Base-by-base conservation (phyloP, 2,888 invertebrate species). In the Cheilosia grossa region DNA sequence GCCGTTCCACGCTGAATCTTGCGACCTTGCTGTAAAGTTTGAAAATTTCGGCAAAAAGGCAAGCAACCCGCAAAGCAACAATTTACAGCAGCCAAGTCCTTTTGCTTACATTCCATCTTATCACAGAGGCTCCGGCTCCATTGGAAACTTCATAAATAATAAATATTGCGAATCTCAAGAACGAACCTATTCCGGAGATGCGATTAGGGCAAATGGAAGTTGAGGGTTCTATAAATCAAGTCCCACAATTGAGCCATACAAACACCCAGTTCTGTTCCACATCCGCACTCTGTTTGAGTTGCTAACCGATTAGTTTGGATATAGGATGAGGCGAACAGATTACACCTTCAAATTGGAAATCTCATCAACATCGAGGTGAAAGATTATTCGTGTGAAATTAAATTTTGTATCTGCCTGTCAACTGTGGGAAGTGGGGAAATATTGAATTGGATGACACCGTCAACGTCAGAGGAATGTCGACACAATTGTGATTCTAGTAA, bases 71-170 rank as follows among this genome's bases (percentile, higher is more conserved):
- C 37, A 15, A 66, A 69, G 77, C 59, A 77, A 69, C 69, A 77
- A 77, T 67, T 77, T 69, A 69, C 53, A 44, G 59, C 54, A 51
- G 37, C 9, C 44, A 67, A 59, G 47, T 49, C 47, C 49, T 42
- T 63, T 49, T 56, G 64, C 56, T 67, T 44, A 42, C 77, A 67
- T 67, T 67, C 51, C 44, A 21, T 33, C 67, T 77, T 67, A 77
- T 75, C 75, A 51, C 15, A 30, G 15, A n/a, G 4, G 17, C 47
- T 47, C 19, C 51, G 24, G 40, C 40, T 51, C 42, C 21, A 53
- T 21, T 53, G 67, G n/a, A 77, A 54, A 77, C 53, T 77, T 53
- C 67, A 77, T 77, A 77, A 77, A 77, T 75, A 64, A 73, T 80
- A 61, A 80, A 80, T 73, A 44, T 54, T 33, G 24, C 33, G 59